These are phyloP conservation scores for Indri indri DNA, from an alignment of 2,113 vertebrate genomes.

Conservation along the genomic window DNA sequence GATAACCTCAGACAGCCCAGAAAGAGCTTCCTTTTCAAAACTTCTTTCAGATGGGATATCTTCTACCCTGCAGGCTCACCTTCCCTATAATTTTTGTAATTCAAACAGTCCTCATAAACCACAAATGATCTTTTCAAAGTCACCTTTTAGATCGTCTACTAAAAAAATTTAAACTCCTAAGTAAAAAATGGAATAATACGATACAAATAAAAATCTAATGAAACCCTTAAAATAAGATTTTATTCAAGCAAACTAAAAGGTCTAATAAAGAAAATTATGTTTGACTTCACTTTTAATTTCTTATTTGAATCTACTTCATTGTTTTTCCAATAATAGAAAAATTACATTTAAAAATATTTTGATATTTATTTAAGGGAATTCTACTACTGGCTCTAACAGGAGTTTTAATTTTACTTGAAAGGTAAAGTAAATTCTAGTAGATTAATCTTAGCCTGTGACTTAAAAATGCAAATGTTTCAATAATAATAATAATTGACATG, in stretches of 20 bases:
- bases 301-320: constrained; percentile 7
- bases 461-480: constrained; percentile 71
- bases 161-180: background rate
- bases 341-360: constrained; percentile 64
- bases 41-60: background rate
- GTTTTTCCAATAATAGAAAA: constrained; percentile 44
- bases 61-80: background rate
- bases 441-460: constrained; percentile 42
- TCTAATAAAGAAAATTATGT: constrained; percentile 34
- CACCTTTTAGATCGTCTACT: constrained; percentile 32
- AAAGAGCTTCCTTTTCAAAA: background rate
- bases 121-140: constrained; percentile 17
- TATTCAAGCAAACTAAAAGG: constrained; percentile 27
- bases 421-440: constrained; percentile 53
- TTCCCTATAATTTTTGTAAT: constrained; percentile 36
- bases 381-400: constrained; percentile 42
- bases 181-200: constrained; percentile 20
- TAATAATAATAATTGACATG: constrained; percentile 63
- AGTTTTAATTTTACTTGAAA: constrained; percentile 54
- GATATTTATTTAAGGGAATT: constrained; percentile 30
- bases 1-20: background rate
- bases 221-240: constrained; percentile 17
- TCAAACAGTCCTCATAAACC: constrained; percentile 31
- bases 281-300: constrained; percentile 64
- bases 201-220: constrained; percentile 60